Conservation (phyloP, 2,797 vertebrate genomes). For the Clarias platycephalus region DNA sequence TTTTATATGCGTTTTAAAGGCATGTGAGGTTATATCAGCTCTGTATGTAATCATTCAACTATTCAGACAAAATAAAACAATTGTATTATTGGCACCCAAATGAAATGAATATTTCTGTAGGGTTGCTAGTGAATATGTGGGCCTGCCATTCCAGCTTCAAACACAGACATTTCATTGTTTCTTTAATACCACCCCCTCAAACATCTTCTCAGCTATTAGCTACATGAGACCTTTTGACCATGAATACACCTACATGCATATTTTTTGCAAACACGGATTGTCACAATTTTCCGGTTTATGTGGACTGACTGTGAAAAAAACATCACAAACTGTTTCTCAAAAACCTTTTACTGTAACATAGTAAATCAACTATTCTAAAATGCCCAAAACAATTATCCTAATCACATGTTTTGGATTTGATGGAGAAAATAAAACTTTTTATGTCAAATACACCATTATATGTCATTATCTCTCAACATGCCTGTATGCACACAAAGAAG, state of each 20-base stretch:
- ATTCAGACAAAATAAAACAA: constrained; percentile 3
- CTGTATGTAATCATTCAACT: not conserved
- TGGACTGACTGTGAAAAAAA: constrained; percentile 2
- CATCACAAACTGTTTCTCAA: not conserved
- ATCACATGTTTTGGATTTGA: not conserved
- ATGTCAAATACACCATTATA: not conserved
- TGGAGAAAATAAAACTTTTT: not conserved
- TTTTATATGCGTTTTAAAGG: too few relatives aligned
- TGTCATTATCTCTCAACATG: not conserved
- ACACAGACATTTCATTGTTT: constrained; percentile 62
- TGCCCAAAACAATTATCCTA: too few relatives aligned
- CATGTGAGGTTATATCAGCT: not conserved
- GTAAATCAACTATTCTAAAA: not conserved
- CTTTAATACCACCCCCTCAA: constrained; percentile 55
- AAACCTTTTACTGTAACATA: not conserved
- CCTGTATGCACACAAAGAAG: not conserved
- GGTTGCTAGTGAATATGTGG: constrained; percentile 49
- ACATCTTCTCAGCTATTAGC: constrained; percentile 55
- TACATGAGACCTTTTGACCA: constrained; percentile 53
- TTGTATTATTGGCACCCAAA: not conserved
- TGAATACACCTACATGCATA: constrained; percentile 52
- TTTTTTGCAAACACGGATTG: constrained; percentile 19
- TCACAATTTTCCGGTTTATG: constrained; percentile 20
- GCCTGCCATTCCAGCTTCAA: constrained; percentile 50
- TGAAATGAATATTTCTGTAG: constrained; percentile 34